A percentile compares a stretch with the other conserved stretches of the same genome.
Evolutionary conservation across 2,888 invertebrate genomes (phyloP).

Genomic region (Zhuqinia jingwanae): DNA sequence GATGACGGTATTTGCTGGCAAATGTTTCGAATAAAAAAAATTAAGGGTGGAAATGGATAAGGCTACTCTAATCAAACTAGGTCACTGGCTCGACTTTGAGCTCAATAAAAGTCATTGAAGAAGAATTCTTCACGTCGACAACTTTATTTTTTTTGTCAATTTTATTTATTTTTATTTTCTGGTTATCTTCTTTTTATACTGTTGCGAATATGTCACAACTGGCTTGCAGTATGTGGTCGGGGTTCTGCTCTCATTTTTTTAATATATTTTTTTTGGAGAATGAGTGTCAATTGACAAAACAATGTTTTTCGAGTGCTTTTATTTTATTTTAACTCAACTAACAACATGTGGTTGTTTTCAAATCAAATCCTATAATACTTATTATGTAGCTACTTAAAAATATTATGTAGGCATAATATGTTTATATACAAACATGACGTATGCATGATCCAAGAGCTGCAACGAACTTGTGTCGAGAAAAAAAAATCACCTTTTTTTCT

Average conservation of each 20-base stretch:
- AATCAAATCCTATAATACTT: too few relatives aligned
- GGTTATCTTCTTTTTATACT: neutral
- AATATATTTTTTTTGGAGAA: conserved; percentile 5
- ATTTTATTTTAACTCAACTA: too few relatives aligned
- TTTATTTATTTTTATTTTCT: neutral
- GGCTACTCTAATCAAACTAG: conserved; percentile 72
- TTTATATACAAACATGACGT: too few relatives aligned
- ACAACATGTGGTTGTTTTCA: too few relatives aligned
- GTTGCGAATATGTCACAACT: neutral
- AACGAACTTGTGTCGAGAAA: too few relatives aligned
- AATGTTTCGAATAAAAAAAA: conserved; percentile 15
- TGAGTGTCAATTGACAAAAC: conserved; percentile 25
- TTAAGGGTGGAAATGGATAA: conserved; percentile 59
- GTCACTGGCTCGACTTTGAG: conserved; percentile 76
- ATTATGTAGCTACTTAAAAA: too few relatives aligned
- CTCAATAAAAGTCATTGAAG: conserved; percentile 72
- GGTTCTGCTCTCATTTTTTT: conserved; percentile 16
- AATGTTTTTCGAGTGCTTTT: neutral
- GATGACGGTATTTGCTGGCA: neutral
- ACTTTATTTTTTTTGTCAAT: conserved; percentile 22
- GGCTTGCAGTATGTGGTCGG: neutral
- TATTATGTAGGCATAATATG: too few relatives aligned
- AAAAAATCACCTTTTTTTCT: too few relatives aligned
- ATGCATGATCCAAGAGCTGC: too few relatives aligned
- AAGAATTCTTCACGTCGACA: conserved; percentile 25